Percentiles rank a stretch among this genome's conserved stretches.
Evolutionary conservation across 1,140 invertebrate species (phyloP).

Genomic region (Pseudoatta argentina): DNA sequence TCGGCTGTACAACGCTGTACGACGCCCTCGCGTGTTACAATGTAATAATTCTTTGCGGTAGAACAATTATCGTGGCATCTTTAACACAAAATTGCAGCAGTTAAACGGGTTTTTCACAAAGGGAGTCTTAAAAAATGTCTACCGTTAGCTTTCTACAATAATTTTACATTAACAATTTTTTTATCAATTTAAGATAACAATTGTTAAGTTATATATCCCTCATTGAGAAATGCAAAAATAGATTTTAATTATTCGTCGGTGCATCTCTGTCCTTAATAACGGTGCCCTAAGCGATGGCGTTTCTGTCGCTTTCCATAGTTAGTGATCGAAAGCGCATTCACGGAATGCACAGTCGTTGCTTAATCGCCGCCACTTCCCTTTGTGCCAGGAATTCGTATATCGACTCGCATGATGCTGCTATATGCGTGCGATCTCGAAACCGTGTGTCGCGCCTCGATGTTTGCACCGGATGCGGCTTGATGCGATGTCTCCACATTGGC

Average conservation of each 20-base stretch:
- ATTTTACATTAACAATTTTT: neutral
- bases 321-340: conserved; percentile 54
- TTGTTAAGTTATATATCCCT: neutral
- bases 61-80: neutral
- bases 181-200: neutral
- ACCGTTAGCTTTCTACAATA: neutral
- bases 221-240: neutral
- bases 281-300: neutral
- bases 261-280: neutral
- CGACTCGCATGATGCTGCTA: conserved; percentile 5
- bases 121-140: neutral
- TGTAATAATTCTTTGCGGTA: conserved; percentile 7
- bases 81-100: conserved; percentile 4
- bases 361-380: conserved; percentile 70
- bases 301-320: conserved; percentile 11
- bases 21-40: neutral
- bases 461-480: conserved; percentile 65
- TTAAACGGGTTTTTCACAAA: neutral
- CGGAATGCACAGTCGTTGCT: conserved; percentile 35
- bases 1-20: neutral
- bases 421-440: conserved; percentile 64
- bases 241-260: neutral
- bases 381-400: conserved; percentile 59
- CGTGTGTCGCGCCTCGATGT: conserved; percentile 52
- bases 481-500: conserved; percentile 57